Conservation (phyloP, 2,797 vertebrate genomes). For the Hirundo rustica region DNA sequence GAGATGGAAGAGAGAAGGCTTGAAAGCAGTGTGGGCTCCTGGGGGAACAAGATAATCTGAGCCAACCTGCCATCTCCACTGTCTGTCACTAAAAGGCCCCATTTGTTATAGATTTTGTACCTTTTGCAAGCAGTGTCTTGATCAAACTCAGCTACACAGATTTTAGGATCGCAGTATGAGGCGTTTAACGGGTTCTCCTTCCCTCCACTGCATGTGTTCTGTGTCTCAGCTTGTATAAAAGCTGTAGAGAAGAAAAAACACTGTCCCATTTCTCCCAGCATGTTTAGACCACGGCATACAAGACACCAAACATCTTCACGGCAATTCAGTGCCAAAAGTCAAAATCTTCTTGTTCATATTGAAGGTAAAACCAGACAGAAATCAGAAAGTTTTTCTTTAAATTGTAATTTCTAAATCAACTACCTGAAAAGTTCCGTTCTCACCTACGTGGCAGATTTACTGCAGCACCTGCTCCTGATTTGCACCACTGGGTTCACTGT, state of each 20-base stretch:
- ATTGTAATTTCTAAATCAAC: background rate
- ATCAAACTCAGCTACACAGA: conserved; percentile 3
- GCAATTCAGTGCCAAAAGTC: background rate
- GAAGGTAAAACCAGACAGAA: background rate
- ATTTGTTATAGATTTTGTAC: background rate
- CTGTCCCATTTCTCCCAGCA: background rate
- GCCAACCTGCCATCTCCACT: conserved; percentile 1
- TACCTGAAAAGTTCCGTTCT: background rate
- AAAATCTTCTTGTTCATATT: background rate
- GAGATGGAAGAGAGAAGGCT: background rate
- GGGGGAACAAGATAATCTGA: background rate
- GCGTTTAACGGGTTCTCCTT: background rate
- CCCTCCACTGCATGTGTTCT: background rate
- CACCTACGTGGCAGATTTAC: background rate
- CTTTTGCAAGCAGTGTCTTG: background rate
- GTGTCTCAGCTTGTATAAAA: background rate
- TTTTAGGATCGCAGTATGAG: background rate
- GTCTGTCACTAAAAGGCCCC: background rate
- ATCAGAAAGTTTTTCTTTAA: background rate
- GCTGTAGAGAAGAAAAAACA: background rate
- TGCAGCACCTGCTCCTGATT: background rate
- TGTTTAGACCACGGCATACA: background rate
- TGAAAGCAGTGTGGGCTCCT: background rate
- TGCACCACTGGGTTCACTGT: background rate
- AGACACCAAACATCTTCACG: background rate